Evolutionary conservation across 2,797 vertebrate species (phyloP).

Genomic region (Lithobates pipiens): DNA sequence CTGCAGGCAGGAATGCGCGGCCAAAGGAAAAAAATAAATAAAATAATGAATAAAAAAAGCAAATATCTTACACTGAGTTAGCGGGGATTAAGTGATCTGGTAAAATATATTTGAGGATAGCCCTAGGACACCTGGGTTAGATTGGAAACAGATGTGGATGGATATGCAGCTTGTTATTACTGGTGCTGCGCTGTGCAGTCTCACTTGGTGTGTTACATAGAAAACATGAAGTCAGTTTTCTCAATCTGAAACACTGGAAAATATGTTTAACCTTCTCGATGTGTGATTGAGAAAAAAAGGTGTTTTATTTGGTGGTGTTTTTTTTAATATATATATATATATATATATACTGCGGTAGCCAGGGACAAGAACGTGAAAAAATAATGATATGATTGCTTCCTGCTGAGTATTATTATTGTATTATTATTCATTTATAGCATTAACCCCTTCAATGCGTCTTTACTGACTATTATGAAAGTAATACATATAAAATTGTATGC

Average conservation of each 20-base stretch:
- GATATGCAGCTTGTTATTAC: constrained; percentile 28
- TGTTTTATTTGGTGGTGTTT: constrained; percentile 1
- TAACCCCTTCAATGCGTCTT: neutral
- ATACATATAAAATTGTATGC: neutral
- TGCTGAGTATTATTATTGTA: neutral
- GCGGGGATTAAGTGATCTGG: constrained; percentile 29
- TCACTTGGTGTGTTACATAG: constrained; percentile 22
- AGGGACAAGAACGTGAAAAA: neutral
- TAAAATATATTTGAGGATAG: constrained; percentile 22
- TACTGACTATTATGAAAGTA: neutral
- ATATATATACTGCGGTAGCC: neutral
- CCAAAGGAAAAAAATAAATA: constrained; percentile 11
- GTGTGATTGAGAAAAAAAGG: neutral
- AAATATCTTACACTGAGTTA: constrained; percentile 39
- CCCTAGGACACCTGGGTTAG: constrained; percentile 45
- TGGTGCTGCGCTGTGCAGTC: constrained; percentile 6
- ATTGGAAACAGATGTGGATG: constrained; percentile 52
- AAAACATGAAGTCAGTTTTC: constrained; percentile 16
- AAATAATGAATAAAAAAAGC: neutral
- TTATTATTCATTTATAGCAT: neutral
- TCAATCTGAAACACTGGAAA: neutral
- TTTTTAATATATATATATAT: neutral
- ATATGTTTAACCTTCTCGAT: neutral
- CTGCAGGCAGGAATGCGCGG: neutral
- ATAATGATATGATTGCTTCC: neutral